These are phyloP conservation scores for Orchesella cincta DNA, from an alignment of 1,140 invertebrate genomes.

Conservation along the genomic window DNA sequence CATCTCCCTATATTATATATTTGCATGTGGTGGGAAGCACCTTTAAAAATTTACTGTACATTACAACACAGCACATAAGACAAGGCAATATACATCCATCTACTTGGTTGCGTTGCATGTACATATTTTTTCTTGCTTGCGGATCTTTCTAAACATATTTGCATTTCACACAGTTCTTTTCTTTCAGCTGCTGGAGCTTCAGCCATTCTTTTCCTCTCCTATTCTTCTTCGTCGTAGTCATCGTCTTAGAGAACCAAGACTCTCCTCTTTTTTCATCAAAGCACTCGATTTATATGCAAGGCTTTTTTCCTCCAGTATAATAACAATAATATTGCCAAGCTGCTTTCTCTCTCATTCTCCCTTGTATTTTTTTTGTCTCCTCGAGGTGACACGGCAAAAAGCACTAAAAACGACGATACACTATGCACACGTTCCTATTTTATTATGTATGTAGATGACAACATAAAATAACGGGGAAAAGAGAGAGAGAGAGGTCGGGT, in stretches of 20 bases:
- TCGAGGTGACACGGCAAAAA: conserved; percentile 10
- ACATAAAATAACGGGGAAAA: conserved; percentile 15
- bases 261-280: too few species aligned
- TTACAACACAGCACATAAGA: too few species aligned
- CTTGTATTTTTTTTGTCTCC: too few species aligned
- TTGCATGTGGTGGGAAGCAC: too few species aligned
- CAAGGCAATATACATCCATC: too few species aligned
- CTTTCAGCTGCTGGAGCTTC: background rate
- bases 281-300: conserved; percentile 17
- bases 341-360: too few species aligned
- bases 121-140: background rate
- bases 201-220: background rate
- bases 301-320: background rate
- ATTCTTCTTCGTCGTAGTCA: background rate
- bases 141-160: background rate
- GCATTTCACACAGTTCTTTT: background rate
- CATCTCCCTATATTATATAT: too few species aligned
- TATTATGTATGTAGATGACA: conserved; percentile 22
- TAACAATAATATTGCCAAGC: conserved; percentile 26
- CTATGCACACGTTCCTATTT: conserved; percentile 13
- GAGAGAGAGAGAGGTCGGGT: conserved; percentile 9
- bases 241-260: background rate
- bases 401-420: background rate
- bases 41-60: too few species aligned
- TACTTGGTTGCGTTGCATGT: background rate